Conservation (phyloP, 2,797 vertebrate species). For the Spinibarbus caldwelli region DNA sequence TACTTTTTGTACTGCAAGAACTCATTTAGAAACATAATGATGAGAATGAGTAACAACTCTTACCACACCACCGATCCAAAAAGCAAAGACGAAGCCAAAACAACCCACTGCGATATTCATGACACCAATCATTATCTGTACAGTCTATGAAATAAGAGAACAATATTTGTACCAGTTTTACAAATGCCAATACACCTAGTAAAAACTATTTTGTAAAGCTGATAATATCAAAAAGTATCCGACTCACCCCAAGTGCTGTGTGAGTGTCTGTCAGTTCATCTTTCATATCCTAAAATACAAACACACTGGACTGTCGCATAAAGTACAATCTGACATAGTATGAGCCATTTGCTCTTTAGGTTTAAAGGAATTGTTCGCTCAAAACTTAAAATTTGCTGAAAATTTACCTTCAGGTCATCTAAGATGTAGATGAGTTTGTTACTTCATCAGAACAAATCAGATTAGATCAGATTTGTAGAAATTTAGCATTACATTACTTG, state of each 20-base stretch:
- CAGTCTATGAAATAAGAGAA: slow-evolving; percentile 59
- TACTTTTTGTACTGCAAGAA: background rate
- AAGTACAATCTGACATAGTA: background rate
- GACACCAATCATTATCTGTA: slow-evolving; percentile 73
- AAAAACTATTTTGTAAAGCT: background rate
- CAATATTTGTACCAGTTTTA: background rate
- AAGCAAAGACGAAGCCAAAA: background rate
- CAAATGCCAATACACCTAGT: no score
- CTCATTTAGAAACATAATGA: background rate
- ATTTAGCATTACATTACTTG: no score
- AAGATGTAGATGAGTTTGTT: no score
- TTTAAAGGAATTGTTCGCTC: background rate
- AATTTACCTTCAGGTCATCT: no score
- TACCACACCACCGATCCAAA: slow-evolving; percentile 71
- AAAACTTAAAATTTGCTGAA: no score
- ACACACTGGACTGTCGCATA: background rate
- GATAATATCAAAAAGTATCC: background rate
- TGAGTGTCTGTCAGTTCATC: background rate
- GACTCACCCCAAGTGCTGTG: slow-evolving; percentile 12
- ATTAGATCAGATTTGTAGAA: no score
- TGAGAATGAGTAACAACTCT: slow-evolving; percentile 42
- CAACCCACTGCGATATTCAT: slow-evolving; percentile 64
- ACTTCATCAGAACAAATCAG: no score
- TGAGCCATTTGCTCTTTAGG: background rate
- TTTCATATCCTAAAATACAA: slow-evolving; percentile 13